A percentile compares a stretch with the other conserved stretches of the same genome.
Evolutionary conservation across 2,113 vertebrate species (phyloP).

Genomic region (Entosphenus tridentatus): DNA sequence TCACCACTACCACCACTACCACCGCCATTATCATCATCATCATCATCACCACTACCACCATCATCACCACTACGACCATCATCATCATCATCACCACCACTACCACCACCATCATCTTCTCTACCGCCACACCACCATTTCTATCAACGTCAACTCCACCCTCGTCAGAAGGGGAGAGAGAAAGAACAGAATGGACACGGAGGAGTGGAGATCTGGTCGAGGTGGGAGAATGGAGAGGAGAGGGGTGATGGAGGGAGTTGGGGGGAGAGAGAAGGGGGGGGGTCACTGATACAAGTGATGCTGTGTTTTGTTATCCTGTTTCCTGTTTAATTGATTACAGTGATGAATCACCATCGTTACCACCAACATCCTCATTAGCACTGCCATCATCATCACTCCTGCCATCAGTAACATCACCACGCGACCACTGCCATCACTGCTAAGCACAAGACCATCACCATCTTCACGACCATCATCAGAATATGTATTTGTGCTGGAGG

Average conservation of each 20-base stretch:
- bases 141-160: neutral
- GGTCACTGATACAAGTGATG: neutral
- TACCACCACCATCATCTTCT: neutral
- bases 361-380: conserved; percentile 12
- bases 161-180: neutral
- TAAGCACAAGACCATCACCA: conserved; percentile 15
- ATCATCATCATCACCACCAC: neutral
- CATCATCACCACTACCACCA: neutral
- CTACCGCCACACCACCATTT: neutral
- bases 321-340: conserved; percentile 1
- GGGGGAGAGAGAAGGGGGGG: neutral
- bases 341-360: conserved; percentile 1
- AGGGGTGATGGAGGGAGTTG: neutral
- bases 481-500: no score
- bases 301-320: conserved; percentile 8
- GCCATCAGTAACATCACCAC: conserved; percentile 19
- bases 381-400: conserved; percentile 2
- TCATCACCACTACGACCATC: neutral
- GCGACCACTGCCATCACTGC: conserved; percentile 24
- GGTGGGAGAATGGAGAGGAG: no score
- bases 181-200: no score
- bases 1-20: neutral
- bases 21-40: neutral
- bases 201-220: no score
- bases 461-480: no score